Evolutionary conservation across 2,113 vertebrate species (phyloP), one percentile per base, ranked within the genome.

Genomic region (Fregata magnificens): DNA sequence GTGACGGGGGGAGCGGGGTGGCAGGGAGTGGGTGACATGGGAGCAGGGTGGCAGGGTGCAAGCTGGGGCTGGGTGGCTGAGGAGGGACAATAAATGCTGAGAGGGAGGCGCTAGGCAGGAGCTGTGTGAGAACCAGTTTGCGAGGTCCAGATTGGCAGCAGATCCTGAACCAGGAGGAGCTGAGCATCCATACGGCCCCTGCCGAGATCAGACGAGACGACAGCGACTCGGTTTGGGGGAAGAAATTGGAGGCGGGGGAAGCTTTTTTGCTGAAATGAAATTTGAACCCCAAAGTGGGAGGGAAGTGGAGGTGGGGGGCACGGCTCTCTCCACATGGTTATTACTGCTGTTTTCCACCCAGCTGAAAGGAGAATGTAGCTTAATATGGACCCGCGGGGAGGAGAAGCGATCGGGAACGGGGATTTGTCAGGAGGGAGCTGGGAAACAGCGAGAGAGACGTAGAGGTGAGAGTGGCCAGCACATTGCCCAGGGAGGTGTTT

Each of bases 281-380:
- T 96, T 93, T 95, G 93, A 95, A 97, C 93, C 97, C 96, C 93
- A 85, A 95, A 97, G 93, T 97, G 97, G 95, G 96, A 96, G 96
- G 96, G 96, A 96, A 95, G 95, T 95, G 95, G 95, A 97, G 96
- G 95, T 96, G 93, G 95, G 95, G 91, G 95, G 96, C 95, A 97
- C 85, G 91, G 95, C 96, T 96, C 90, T 94, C 95, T 95, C 93
- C 96, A 94, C 93, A 94, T 95, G 95, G 88, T 94, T 96, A 92
- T 96, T 96, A 90, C 94, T 90, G 96, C 96, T 95, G 97, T 96
- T 97, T 97, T 94, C 95, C 97, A 96, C 96, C 95, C 96, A 97
- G 96, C 96, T 95, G 95, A 96, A 96, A 95, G 94, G 96, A 97
- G 95, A 95, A 94, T 88, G 93, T 94, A 94, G 94, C 95, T 97